Base-by-base conservation (phyloP, 2,888 invertebrate species). In the Glaucopsyche alexis region DNA sequence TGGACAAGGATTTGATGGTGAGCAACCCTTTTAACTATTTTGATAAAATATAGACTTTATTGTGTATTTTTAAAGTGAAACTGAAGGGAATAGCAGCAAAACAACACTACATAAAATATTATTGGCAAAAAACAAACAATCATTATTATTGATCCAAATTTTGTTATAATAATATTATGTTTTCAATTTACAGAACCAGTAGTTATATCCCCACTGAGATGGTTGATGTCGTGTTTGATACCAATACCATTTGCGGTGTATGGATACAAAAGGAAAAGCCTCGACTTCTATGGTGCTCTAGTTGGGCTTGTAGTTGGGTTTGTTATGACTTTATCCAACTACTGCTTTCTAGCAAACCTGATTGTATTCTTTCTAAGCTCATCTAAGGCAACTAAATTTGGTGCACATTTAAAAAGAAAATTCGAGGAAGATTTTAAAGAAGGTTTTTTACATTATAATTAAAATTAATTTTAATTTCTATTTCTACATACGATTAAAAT, bases 361-460 rank as follows among this genome's bases (percentile, higher is more conserved):
- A 88, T 96, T 16, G 93, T 95, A 5, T 98, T 98, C 86, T 98
- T 98, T 83, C 84, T 97, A 40, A 94, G 96, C 67, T 96, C 96
- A 2, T 97, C 97, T 0, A 95, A 95, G 82, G 97, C 96, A 0
- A 98, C 98, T 0, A 97, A 96, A 85, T 96, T 96, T 81, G 93
- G 96, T 29, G 87, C 94, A 0, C 87, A 94, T 73, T 84, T 93
- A 70, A 97, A 97, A 82, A 91, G 88, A 74, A 95, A 95, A 82
- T 84, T 97, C 72, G 97, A 98, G 84, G 94, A 93, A 69, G 96
- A 97, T 80, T 96, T 95, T 80, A 96, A 96, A 89, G 96, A 96
- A 94, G 97, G 96, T 50, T 64, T 69, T 72, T 66, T 16, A 40
- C 55, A 29, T n/a, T n/a, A n/a, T 38, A 66, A 50, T 40, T 52